These are phyloP conservation scores for Ischnus inquisitorius DNA, from an alignment of 2,888 invertebrate genomes.

Conservation along the genomic window DNA sequence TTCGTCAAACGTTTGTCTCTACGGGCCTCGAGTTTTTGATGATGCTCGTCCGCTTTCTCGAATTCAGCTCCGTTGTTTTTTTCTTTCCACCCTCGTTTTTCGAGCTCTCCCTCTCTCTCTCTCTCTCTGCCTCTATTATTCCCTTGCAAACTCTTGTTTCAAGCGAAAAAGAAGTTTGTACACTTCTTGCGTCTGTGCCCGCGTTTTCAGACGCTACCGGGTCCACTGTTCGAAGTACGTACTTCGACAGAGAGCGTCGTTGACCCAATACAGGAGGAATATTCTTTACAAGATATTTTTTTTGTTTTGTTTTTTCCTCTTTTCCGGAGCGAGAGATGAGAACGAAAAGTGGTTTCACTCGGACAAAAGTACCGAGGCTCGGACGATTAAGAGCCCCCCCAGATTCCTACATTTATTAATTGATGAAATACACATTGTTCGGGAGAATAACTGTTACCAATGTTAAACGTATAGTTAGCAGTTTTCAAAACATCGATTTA, in stretches of 20 bases:
- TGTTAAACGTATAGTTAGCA: too few relatives aligned
- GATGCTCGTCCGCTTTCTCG: not conserved
- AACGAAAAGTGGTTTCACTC: slow-evolving; percentile 10
- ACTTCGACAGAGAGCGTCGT: slow-evolving; percentile 55
- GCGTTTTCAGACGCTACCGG: slow-evolving; percentile 4
- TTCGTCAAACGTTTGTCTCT: slow-evolving; percentile 19
- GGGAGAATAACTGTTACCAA: too few relatives aligned
- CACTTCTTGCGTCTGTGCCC: slow-evolving; percentile 30
- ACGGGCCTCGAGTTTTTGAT: not conserved
- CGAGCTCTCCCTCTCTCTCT: slow-evolving; percentile 14
- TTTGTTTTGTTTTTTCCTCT: slow-evolving; percentile 33
- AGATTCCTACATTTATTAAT: too few relatives aligned
- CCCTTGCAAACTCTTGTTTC: slow-evolving; percentile 32
- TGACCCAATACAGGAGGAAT: slow-evolving; percentile 60
- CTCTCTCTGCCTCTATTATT: slow-evolving; percentile 2
- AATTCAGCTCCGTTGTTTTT: slow-evolving; percentile 10
- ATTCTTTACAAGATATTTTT: slow-evolving; percentile 55
- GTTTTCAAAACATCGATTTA: too few relatives aligned
- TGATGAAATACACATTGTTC: too few relatives aligned
- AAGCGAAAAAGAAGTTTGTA: slow-evolving; percentile 32
- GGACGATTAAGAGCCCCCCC: too few relatives aligned
- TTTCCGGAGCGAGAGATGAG: slow-evolving; percentile 15
- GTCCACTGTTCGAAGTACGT: slow-evolving; percentile 22
- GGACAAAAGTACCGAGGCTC: too few relatives aligned
- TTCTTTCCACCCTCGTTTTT: not conserved